These are phyloP conservation scores for Pseudopleuronectes americanus DNA, from an alignment of 2,797 vertebrate genomes.

Conservation along the genomic window DNA sequence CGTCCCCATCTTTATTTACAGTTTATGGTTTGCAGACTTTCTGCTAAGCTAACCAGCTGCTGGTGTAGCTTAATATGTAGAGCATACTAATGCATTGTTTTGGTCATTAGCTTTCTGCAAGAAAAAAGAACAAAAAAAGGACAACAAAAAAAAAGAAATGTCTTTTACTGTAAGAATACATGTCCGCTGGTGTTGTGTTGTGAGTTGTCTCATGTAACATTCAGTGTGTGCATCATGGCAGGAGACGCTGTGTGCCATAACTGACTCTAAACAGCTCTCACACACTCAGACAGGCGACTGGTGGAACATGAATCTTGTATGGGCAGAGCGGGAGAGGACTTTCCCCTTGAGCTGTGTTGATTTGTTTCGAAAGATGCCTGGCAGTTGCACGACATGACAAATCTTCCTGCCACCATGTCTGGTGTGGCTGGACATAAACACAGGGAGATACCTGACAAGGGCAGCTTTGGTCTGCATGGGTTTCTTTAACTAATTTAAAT, in stretches of 20 bases:
- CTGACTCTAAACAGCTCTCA: conserved; percentile 27
- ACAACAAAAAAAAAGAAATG: not conserved
- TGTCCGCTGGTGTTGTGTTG: conserved; percentile 54
- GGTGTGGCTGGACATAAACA: not conserved
- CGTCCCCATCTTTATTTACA: no score
- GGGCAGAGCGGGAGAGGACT: conserved; percentile 1
- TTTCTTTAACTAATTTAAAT: not conserved
- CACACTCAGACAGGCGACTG: conserved; percentile 8
- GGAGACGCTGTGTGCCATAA: conserved; percentile 39
- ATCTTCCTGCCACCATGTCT: conserved; percentile 3
- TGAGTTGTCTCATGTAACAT: conserved; percentile 58
- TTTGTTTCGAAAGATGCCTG: conserved; percentile 12
- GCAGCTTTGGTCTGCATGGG: not conserved
- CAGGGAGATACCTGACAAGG: not conserved
- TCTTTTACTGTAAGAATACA: conserved; percentile 19
- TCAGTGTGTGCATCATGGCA: conserved; percentile 49
- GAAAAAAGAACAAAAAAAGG: not conserved
- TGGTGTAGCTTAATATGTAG: not conserved
- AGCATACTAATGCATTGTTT: not conserved
- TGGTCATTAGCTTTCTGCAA: not conserved
- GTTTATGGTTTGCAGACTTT: no score
- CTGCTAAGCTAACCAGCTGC: not conserved
- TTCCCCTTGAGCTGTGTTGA: conserved; percentile 5
- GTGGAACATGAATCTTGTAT: conserved; percentile 13
- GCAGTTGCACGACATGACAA: not conserved